phyloP scores from a whole-genome alignment of 2,797 vertebrate genomes.

The Pelobates cultripes region DNA sequence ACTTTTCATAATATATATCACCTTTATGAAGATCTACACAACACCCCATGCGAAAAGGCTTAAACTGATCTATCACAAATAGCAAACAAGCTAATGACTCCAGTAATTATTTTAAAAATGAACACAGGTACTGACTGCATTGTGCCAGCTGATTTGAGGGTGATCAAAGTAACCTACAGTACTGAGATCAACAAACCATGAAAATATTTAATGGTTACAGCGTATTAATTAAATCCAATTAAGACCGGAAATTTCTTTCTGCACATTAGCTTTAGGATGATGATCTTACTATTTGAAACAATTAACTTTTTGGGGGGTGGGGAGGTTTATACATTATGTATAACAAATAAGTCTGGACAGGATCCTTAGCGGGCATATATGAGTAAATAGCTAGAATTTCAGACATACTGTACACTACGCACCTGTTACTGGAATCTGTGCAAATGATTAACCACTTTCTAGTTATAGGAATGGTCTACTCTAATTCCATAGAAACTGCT shows the following conservation, averaged over 20 bases:
- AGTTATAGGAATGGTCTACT: not conserved
- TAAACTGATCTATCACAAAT: constrained; percentile 72
- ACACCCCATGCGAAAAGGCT: constrained; percentile 26
- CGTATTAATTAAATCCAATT: constrained; percentile 74
- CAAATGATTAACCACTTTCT: not conserved
- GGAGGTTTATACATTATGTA: not conserved
- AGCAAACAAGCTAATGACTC: constrained; percentile 69
- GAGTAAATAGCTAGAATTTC: not conserved
- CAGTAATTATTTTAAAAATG: constrained; percentile 71
- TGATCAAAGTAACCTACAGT: constrained; percentile 74
- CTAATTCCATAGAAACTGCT: not conserved
- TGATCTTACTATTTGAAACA: constrained; percentile 60
- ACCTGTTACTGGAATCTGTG: not conserved
- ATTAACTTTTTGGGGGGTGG: constrained; percentile 32
- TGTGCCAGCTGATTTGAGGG: constrained; percentile 66
- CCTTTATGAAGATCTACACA: not conserved
- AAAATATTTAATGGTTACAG: constrained; percentile 70
- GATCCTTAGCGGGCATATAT: not conserved
- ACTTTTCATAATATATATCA: not conserved
- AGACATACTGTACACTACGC: not conserved
- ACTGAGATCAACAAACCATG: constrained; percentile 70
- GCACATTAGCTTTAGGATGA: constrained; percentile 69
- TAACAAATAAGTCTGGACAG: not conserved
- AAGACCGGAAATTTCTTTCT: constrained; percentile 71
- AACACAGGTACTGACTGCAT: constrained; percentile 69